phyloP scores from a whole-genome alignment of 2,888 invertebrate species.

The Salticus scenicus region DNA sequence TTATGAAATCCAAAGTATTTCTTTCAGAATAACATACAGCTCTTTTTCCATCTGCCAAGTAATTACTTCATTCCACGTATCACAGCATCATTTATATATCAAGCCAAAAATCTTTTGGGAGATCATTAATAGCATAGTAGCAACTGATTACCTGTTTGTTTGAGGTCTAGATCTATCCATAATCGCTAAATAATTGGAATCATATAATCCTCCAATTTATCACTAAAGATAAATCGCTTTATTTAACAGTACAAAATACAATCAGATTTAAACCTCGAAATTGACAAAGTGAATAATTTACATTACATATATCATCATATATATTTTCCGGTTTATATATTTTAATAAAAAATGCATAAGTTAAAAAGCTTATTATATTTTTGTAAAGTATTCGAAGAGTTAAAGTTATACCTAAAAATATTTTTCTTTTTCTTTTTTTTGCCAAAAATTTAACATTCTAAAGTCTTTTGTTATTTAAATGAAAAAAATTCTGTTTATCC shows the following conservation, averaged over 20 bases:
- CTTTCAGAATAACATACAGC: not conserved
- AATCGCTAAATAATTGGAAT: constrained; percentile 17
- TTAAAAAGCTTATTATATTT: too few species aligned
- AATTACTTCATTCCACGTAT: not conserved
- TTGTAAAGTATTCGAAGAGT: too few species aligned
- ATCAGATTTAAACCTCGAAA: not conserved
- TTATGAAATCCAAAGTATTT: not conserved
- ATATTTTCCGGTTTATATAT: too few species aligned
- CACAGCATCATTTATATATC: not conserved
- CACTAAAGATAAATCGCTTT: not conserved
- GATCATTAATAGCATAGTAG: constrained; percentile 5
- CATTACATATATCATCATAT: too few species aligned
- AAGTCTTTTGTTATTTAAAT: too few species aligned
- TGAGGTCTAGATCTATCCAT: not conserved
- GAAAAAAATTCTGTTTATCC: too few species aligned
- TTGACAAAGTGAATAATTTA: too few species aligned
- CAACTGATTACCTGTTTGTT: not conserved
- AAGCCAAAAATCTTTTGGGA: constrained; percentile 12
- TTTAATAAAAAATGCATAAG: too few species aligned
- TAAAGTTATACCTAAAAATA: too few species aligned
- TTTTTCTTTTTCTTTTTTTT: too few species aligned
- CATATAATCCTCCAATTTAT: not conserved
- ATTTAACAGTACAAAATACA: not conserved
- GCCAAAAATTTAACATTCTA: too few species aligned
- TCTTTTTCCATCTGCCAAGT: not conserved